A percentile compares a stretch with the other conserved stretches of the same genome.
phyloP scores from a whole-genome alignment of 35 echinoderm and acorn worm genomes.

The Heliocidaris tuberculata region DNA sequence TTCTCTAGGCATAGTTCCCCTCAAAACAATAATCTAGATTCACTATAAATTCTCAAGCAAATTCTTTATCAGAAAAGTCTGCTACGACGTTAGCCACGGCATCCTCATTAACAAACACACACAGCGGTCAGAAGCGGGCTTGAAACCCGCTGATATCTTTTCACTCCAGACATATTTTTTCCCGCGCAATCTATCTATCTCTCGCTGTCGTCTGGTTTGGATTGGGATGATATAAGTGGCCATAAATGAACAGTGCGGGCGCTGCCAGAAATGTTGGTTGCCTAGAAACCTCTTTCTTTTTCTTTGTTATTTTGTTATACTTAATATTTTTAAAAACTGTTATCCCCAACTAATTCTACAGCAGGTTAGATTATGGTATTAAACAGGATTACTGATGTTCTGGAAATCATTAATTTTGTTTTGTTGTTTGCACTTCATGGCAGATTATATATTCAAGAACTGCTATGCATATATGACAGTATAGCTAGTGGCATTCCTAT shows the following conservation, averaged over 20 bases:
- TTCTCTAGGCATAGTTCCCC: not conserved
- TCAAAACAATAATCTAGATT: not conserved
- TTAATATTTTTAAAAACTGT: not conserved
- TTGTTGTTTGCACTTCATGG: too few relatives aligned
- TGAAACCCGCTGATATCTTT: not conserved
- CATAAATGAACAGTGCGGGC: not conserved
- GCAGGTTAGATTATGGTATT: too few relatives aligned
- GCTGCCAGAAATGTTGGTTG: not conserved
- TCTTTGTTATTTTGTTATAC: not conserved
- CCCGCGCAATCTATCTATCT: slow-evolving; percentile 7
- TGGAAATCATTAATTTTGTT: too few relatives aligned
- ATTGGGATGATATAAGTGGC: not conserved
- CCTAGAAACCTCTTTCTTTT: not conserved
- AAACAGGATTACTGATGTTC: too few relatives aligned
- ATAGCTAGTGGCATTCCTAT: too few relatives aligned
- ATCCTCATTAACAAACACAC: not conserved
- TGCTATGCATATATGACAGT: too few relatives aligned
- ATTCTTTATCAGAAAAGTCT: not conserved
- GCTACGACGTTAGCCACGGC: not conserved
- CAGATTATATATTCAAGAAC: too few relatives aligned
- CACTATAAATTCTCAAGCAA: not conserved
- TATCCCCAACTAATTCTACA: too few relatives aligned
- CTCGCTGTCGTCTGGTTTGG: not conserved
- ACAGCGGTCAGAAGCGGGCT: not conserved
- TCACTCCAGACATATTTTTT: not conserved